Conservation (phyloP, 1,140 invertebrate species). For the Scaptomyza pallida region DNA sequence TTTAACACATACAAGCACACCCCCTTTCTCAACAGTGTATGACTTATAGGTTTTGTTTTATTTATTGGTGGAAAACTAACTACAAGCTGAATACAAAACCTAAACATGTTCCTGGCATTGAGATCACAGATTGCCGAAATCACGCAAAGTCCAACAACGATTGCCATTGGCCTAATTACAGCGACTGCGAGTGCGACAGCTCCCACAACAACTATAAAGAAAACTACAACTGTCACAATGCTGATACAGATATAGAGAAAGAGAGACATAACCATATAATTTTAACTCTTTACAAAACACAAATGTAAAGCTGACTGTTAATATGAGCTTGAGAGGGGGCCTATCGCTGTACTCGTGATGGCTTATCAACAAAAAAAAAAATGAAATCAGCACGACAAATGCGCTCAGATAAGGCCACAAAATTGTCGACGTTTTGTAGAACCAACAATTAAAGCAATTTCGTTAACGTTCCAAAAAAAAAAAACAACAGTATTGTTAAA, state of each 20-base stretch:
- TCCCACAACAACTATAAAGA: too few species aligned
- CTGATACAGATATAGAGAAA: conserved; percentile 23
- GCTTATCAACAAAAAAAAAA: conserved; percentile 40
- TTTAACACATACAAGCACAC: too few species aligned
- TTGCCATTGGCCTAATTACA: conserved; percentile 51
- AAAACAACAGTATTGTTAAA: conserved; percentile 2
- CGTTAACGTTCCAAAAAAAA: conserved; percentile 10
- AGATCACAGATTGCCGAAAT: conserved; percentile 14
- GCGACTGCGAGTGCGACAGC: not conserved
- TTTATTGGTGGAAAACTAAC: not conserved
- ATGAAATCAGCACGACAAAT: conserved; percentile 50
- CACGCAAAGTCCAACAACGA: conserved; percentile 33
- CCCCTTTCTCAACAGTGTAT: too few species aligned
- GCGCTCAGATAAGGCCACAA: conserved; percentile 40
- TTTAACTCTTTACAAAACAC: conserved; percentile 30
- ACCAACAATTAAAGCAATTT: conserved; percentile 40
- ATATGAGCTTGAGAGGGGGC: not conserved
- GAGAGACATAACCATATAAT: conserved; percentile 23
- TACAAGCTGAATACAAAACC: not conserved
- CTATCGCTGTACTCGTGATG: conserved; percentile 32
- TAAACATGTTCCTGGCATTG: not conserved
- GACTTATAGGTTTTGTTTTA: not conserved
- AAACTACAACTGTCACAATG: conserved; percentile 3
- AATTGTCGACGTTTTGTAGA: conserved; percentile 47
- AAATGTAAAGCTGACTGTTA: conserved; percentile 6